Percentiles rank a stretch among this genome's conserved stretches.
phyloP scores from a whole-genome alignment of 2,888 invertebrate genomes.

The Erebia ligea region DNA sequence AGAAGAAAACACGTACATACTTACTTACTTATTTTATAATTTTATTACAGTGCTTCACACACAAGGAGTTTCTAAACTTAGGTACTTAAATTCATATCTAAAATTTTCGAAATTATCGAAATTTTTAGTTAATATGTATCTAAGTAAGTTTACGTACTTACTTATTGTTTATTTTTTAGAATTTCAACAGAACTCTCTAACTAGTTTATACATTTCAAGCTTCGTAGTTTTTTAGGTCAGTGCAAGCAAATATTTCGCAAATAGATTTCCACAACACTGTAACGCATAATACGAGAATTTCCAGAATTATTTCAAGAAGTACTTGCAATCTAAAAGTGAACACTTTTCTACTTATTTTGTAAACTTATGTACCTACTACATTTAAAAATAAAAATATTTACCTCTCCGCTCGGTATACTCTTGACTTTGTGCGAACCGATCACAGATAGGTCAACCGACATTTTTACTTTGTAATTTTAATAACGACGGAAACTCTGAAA shows the following conservation, averaged over 20 bases:
- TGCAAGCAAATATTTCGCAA: slow-evolving; percentile 34
- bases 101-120: too few species aligned
- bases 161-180: background rate
- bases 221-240: slow-evolving; percentile 39
- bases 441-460: slow-evolving; percentile 57
- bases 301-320: background rate
- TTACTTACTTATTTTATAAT: background rate
- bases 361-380: background rate
- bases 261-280: slow-evolving; percentile 20
- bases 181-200: slow-evolving; percentile 8
- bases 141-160: too few species aligned
- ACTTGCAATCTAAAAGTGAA: background rate
- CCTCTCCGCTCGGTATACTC: slow-evolving; percentile 67
- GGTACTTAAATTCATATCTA: too few species aligned
- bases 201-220: slow-evolving; percentile 33
- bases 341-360: slow-evolving; percentile 8
- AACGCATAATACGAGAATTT: background rate
- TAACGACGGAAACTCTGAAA: background rate
- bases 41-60: too few species aligned
- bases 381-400: slow-evolving; percentile 42
- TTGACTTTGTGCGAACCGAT: slow-evolving; percentile 70
- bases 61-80: too few species aligned
- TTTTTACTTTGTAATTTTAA: slow-evolving; percentile 39
- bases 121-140: too few species aligned
- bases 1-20: too few species aligned